These are phyloP conservation scores for Mesitornis unicolor DNA, from an alignment of 2,113 vertebrate species.

Conservation along the genomic window DNA sequence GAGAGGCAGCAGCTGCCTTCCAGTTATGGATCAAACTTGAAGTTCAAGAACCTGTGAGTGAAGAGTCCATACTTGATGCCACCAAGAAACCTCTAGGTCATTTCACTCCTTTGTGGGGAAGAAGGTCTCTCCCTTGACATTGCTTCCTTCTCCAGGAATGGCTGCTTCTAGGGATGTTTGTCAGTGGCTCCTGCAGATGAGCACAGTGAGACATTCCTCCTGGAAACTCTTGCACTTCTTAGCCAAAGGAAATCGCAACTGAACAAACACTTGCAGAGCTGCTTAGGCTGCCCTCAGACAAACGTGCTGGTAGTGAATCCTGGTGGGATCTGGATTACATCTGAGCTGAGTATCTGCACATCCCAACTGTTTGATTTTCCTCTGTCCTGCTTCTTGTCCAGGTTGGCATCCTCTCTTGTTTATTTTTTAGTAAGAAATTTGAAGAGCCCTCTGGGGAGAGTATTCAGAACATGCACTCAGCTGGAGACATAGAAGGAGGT, in stretches of 20 bases:
- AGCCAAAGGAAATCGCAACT: neutral
- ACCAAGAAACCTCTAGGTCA: neutral
- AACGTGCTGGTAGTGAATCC: neutral
- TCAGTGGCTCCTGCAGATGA: neutral
- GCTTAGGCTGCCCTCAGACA: neutral
- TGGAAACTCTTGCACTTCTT: neutral
- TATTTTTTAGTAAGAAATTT: neutral
- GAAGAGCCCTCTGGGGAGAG: neutral
- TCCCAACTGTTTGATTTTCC: neutral
- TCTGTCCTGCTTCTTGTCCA: neutral
- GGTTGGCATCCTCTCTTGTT: neutral
- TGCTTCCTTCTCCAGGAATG: neutral
- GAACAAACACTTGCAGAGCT: neutral
- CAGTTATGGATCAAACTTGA: neutral
- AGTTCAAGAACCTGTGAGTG: neutral
- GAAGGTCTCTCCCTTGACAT: neutral
- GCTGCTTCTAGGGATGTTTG: neutral
- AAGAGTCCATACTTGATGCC: neutral
- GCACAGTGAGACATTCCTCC: neutral
- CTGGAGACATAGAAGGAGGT: neutral
- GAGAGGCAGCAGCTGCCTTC: neutral
- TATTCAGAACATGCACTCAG: neutral
- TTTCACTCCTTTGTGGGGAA: neutral
- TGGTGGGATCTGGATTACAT: neutral
- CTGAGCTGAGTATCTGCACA: neutral